A percentile compares a stretch with the other conserved stretches of the same genome.
phyloP scores from a whole-genome alignment of 2,113 vertebrate species.

The Gobius niger region DNA sequence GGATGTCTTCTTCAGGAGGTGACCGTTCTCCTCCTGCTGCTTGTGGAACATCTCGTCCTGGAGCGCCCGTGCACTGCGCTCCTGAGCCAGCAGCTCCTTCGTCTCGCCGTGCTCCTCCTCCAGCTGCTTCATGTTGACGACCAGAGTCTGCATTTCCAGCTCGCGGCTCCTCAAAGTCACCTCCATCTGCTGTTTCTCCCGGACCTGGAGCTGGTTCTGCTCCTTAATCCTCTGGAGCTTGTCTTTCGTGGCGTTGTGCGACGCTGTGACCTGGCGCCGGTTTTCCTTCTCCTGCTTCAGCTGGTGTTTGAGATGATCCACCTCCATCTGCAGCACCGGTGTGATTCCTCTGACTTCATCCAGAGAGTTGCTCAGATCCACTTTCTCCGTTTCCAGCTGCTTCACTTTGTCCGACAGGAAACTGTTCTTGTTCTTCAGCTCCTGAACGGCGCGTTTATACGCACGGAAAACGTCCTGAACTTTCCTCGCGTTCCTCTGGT shows the following conservation, averaged over 20 bases:
- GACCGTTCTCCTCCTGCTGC: constrained; percentile 83
- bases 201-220: constrained; percentile 80
- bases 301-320: constrained; percentile 82
- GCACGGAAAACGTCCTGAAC: constrained; percentile 85
- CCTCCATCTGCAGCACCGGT: constrained; percentile 80
- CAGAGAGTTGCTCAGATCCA: constrained; percentile 70
- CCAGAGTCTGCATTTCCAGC: constrained; percentile 82
- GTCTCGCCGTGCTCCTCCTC: constrained; percentile 85
- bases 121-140: constrained; percentile 85
- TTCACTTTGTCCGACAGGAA: constrained; percentile 77
- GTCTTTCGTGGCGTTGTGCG: constrained; percentile 81
- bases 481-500: constrained; percentile 82
- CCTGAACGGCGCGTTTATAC: constrained; percentile 83
- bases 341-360: constrained; percentile 79
- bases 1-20: constrained; percentile 77
- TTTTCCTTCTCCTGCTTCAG: constrained; percentile 91
- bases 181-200: constrained; percentile 84
- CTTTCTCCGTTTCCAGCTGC: constrained; percentile 76
- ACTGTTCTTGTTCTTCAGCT: constrained; percentile 75
- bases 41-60: constrained; percentile 87
- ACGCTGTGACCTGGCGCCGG: constrained; percentile 76
- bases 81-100: constrained; percentile 82
- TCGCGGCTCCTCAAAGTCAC: constrained; percentile 80
- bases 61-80: constrained; percentile 82
- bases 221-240: constrained; percentile 85